Base-by-base conservation (phyloP, 2,113 vertebrate species). In the Cranoglanis bouderius region DNA sequence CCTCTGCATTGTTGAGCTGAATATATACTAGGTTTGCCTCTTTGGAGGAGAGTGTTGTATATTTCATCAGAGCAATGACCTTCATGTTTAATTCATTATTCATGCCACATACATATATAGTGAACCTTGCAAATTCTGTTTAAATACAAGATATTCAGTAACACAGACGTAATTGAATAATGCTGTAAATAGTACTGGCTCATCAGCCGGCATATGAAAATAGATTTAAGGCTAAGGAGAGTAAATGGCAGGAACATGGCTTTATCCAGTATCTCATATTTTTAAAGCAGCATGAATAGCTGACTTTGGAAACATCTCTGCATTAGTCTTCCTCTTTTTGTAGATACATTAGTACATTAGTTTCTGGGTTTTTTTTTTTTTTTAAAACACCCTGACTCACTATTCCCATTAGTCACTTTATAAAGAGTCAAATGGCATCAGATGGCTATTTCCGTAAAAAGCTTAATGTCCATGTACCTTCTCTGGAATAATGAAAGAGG, bases 341-440 rank as follows among this genome's bases (percentile, higher is more conserved):
- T 90, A 75, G 84, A 49, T 91, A 10, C 16, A 55, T 32, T 9
- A 32, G 70, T 91, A 90, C 85, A 91, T 46, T 51, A 18, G 18
- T 51, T 46, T 67, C 40, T 72, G 40, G n/a, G n/a, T n/a, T n/a
- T n/a, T n/a, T n/a, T n/a, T n/a, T n/a, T n/a, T n/a, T 70, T 51
- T 65, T 85, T 40, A 63, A 1, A 88, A 80, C 85, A 91, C 92
- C 95, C 91, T 91, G 81, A 94, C 87, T 89, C 87, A 85, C 59
- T 88, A 67, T 53, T 91, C 55, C 77, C 92, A 91, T 90, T 93
- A 92, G 94, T 94, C 88, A 94, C 93, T 93, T 92, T 93, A 92
- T 84, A 87, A 91, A 94, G 93, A 92, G 92, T 91, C 85, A 94
- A 93, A 88, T 87, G 89, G 88, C 92, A 91, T 94, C 91, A 93